Evolutionary conservation across 2,888 invertebrate genomes (phyloP).

Genomic region (Cyclophora punctaria): DNA sequence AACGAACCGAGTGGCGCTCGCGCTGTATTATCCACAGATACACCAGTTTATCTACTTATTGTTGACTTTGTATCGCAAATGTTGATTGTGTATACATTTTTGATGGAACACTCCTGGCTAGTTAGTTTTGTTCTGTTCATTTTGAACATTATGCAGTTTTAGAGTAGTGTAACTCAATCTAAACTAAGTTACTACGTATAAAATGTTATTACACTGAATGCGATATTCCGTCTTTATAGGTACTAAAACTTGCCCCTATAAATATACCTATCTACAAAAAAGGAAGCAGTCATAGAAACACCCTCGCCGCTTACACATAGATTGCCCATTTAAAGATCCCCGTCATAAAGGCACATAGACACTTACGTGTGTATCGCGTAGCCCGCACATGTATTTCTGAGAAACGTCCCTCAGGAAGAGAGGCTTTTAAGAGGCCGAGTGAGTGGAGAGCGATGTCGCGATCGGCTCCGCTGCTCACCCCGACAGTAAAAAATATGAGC

Average conservation of each 20-base stretch:
- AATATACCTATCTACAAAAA: slow-evolving; percentile 1
- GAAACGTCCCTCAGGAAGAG: slow-evolving; percentile 54
- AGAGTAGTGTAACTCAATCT: no score
- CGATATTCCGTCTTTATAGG: no score
- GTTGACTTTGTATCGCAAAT: slow-evolving; percentile 29
- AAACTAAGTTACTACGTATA: no score
- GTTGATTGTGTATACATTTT: slow-evolving; percentile 34
- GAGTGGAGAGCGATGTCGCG: slow-evolving; percentile 72
- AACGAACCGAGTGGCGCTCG: slow-evolving; percentile 12
- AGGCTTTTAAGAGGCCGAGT: slow-evolving; percentile 68
- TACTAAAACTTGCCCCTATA: no score
- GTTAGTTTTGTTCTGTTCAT: background rate
- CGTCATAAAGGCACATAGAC: slow-evolving; percentile 43
- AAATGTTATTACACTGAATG: no score
- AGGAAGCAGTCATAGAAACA: slow-evolving; percentile 20
- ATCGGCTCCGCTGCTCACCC: slow-evolving; percentile 73
- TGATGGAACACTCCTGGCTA: slow-evolving; percentile 18
- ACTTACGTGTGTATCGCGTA: slow-evolving; percentile 41
- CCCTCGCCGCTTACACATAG: slow-evolving; percentile 20
- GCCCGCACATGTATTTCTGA: slow-evolving; percentile 38
- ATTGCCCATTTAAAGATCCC: slow-evolving; percentile 41
- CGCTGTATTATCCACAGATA: slow-evolving; percentile 46
- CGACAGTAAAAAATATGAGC: slow-evolving; percentile 75
- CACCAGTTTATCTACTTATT: slow-evolving; percentile 45
- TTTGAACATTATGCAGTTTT: no score